These are phyloP conservation scores for Coenonympha arcania DNA, from an alignment of 2,888 invertebrate genomes.

Conservation along the genomic window DNA sequence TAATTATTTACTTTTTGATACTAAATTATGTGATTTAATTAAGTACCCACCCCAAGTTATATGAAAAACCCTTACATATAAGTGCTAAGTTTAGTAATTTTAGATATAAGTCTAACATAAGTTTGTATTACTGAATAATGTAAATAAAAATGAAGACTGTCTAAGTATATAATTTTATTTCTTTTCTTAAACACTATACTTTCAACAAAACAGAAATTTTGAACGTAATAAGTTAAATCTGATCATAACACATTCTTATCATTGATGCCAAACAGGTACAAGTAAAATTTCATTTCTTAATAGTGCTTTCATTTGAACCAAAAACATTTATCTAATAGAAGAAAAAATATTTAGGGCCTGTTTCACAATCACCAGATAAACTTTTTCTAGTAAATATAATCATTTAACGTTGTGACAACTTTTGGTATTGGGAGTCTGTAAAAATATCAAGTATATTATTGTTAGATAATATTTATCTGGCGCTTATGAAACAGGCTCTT, in stretches of 20 bases:
- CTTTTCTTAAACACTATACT: conserved; percentile 51
- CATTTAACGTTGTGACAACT: too few relatives aligned
- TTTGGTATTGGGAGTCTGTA: too few relatives aligned
- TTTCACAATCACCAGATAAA: too few relatives aligned
- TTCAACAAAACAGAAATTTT: conserved; percentile 42
- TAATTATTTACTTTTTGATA: conserved; percentile 1
- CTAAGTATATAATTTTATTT: conserved; percentile 51
- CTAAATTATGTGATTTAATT: conserved; percentile 43
- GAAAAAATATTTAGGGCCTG: too few relatives aligned
- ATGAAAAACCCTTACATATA: conserved; percentile 25
- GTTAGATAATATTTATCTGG: too few relatives aligned
- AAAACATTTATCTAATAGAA: too few relatives aligned
- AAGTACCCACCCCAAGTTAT: conserved; percentile 54
- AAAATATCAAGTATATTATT: too few relatives aligned
- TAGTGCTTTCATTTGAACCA: too few relatives aligned
- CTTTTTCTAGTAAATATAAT: too few relatives aligned
- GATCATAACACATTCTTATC: conserved; percentile 21
- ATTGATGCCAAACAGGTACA: neutral
- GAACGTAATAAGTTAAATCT: conserved; percentile 32
- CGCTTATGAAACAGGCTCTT: too few relatives aligned
- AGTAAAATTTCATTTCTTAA: neutral
- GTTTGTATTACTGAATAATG: conserved; percentile 42
- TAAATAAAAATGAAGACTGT: conserved; percentile 64
- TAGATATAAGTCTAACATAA: conserved; percentile 42
- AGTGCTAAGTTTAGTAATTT: conserved; percentile 38